Base-by-base conservation (phyloP, 1,140 invertebrate genomes). In the Acromyrmex heyeri region DNA sequence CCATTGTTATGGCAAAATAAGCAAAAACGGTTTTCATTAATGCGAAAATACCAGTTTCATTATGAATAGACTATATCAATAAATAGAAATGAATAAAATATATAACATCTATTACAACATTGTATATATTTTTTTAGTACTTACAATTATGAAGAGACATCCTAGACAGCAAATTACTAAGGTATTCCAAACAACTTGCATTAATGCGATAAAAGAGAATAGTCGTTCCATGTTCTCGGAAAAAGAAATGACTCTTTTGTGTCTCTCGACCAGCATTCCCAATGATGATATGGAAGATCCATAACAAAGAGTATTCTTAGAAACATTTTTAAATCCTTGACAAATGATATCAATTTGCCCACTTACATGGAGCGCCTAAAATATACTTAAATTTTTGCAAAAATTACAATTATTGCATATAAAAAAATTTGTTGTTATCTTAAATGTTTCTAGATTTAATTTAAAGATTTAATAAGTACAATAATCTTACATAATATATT, bases 281-380 rank as follows among this genome's bases (percentile, higher is more conserved):
- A 81, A 21, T 6, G 10, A 34, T 5, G 7, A 8, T 18, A 2
- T 16, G 0, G 12, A 16, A 14, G 38, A 57, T 72, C 10, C 12
- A 6, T 18, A 16, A 24, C 34, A 16, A 27, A 10, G 12, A n/a
- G 6, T 12, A 3, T 30, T 59, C 2, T 27, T 0, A 6, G 57
- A 73, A 27, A 88, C 53, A 18, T 27, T 24, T 55, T 16, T 38
- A 0, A 90, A 18, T 14, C 14, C 27, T 1, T 78, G 38, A 44
- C 88, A 64, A 8, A 89, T 62, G 21, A 90, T 67, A 44, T 90
- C 87, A n/a, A 90, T 38, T 38, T 90, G 87, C 3, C 87, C 87
- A 8, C 87, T 78, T 8, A 72, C 59, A n/a, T 90, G 87, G 7
- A 88, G 7, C 50, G 86, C 61, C 88, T 90, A 59, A 53, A 69